Conservation (phyloP, 30 jellyfish, hydroid and myxozoan species). For the Nemopilema nomurai region DNA sequence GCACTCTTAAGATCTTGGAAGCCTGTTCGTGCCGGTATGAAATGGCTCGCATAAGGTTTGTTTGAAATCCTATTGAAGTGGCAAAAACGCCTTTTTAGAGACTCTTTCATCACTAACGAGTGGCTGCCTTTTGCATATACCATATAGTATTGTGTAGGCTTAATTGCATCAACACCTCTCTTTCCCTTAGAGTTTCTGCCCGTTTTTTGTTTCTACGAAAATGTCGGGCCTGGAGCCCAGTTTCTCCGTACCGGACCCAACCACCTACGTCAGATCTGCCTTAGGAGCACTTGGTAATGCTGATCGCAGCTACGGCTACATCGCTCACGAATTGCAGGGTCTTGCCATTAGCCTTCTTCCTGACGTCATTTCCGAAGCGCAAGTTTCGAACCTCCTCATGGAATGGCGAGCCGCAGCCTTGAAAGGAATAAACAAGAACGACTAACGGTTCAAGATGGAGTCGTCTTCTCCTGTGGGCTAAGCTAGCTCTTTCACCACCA, state of each 20-base stretch:
- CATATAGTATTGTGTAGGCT: too few relatives aligned
- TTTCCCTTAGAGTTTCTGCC: slow-evolving; percentile 58
- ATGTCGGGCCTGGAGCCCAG: slow-evolving; percentile 62
- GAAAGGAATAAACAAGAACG: background rate
- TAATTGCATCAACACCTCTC: background rate
- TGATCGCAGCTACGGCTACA: slow-evolving; percentile 69
- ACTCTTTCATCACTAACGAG: too few relatives aligned
- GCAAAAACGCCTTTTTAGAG: too few relatives aligned
- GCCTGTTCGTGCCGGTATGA: too few relatives aligned
- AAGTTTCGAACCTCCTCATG: background rate
- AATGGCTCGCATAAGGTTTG: too few relatives aligned
- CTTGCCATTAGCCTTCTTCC: slow-evolving; percentile 25
- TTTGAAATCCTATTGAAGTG: too few relatives aligned
- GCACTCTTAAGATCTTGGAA: too few relatives aligned
- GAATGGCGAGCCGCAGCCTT: background rate
- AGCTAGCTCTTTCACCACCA: too few relatives aligned
- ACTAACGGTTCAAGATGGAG: too few relatives aligned
- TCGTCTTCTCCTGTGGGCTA: too few relatives aligned
- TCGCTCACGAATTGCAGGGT: slow-evolving; percentile 48
- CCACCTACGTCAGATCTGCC: slow-evolving; percentile 69
- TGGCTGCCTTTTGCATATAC: too few relatives aligned
- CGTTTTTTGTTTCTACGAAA: slow-evolving; percentile 83
- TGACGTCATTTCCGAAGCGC: background rate
- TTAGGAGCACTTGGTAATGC: too few relatives aligned
- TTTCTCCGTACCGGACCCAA: slow-evolving; percentile 55